Percentiles rank a stretch among this genome's conserved stretches.
Evolutionary conservation across 2,797 vertebrate genomes (phyloP).

Genomic region (Mus caroli): DNA sequence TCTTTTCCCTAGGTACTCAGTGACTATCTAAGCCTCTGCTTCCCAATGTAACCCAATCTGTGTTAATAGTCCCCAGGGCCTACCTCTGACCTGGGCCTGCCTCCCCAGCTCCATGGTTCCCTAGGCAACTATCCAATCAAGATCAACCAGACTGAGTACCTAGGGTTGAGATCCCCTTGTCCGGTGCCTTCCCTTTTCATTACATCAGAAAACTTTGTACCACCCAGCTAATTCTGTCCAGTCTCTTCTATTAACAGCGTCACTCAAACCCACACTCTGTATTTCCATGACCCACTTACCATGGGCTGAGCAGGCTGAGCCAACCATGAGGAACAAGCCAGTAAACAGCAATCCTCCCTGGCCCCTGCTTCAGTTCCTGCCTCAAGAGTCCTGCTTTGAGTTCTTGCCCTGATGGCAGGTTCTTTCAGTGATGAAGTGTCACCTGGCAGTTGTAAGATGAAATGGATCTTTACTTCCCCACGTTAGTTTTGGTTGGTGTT

Average conservation of each 20-base stretch:
- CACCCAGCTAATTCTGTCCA: neutral
- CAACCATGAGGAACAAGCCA: too few relatives aligned
- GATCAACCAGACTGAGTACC: neutral
- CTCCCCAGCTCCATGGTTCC: neutral
- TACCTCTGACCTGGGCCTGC: too few relatives aligned
- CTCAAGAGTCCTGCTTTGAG: neutral
- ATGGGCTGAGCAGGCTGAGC: neutral
- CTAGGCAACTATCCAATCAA: too few relatives aligned
- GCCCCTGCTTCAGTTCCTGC: neutral
- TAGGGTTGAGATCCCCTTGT: too few relatives aligned
- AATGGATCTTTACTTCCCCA: neutral
- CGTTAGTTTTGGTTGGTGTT: neutral
- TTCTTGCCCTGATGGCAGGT: neutral
- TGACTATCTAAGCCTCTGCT: neutral
- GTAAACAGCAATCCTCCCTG: neutral
- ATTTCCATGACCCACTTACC: neutral
- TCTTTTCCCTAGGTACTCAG: fast-evolving
- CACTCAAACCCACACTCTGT: neutral
- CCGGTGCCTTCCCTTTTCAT: neutral
- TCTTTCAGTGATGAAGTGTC: neutral
- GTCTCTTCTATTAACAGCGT: neutral
- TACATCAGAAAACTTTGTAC: neutral
- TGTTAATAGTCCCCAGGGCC: neutral
- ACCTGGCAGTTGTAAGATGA: neutral
- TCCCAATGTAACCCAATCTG: neutral